These are phyloP conservation scores for Oscheius sp. DNA, from an alignment of 2,888 invertebrate species.

Conservation along the genomic window DNA sequence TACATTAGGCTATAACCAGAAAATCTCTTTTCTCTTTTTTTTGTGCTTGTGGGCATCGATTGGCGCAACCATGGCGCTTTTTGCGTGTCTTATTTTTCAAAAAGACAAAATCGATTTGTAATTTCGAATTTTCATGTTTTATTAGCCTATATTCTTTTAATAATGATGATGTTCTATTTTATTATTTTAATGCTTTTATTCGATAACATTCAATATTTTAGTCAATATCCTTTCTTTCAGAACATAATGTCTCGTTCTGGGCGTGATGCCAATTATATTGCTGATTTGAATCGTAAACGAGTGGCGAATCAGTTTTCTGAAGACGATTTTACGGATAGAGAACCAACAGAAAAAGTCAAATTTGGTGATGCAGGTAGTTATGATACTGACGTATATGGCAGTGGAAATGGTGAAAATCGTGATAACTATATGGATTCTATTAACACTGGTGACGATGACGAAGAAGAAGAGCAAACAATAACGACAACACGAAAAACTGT, in stretches of 20 bases:
- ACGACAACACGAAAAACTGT: conserved; percentile 36
- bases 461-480: conserved; percentile 36
- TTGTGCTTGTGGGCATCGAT: not conserved
- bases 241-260: conserved; percentile 22
- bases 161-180: not conserved
- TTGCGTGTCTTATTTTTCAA: not conserved
- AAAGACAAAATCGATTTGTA: not conserved
- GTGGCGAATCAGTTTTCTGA: conserved; percentile 9
- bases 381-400: conserved; percentile 83
- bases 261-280: not conserved
- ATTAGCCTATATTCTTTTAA: not conserved
- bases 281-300: conserved; percentile 22
- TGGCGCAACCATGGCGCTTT: not conserved
- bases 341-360: conserved; percentile 72
- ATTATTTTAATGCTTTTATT: not conserved
- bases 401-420: conserved; percentile 77
- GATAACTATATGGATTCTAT: conserved; percentile 95
- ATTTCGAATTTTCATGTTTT: not conserved
- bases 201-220: not conserved
- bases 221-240: not conserved
- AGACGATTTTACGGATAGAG: conserved; percentile 7
- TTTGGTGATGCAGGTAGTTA: conserved; percentile 86
- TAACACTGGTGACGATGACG: conserved; percentile 83
- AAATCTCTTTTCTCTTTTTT: too few relatives aligned
- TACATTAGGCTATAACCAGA: too few relatives aligned